Conservation (phyloP, 2,888 invertebrate genomes). For the Hoplodrina blanda region DNA sequence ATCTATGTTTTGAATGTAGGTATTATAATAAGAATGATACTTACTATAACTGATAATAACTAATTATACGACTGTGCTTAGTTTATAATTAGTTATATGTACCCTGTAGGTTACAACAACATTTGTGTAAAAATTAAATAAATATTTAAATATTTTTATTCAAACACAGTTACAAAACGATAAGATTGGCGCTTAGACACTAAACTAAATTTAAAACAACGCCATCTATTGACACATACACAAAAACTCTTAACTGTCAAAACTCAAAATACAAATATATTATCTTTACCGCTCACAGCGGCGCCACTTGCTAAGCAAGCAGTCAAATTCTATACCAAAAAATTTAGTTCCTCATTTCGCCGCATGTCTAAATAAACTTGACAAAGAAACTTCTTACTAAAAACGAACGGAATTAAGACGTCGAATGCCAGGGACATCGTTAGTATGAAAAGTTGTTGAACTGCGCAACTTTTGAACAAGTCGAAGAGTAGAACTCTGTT, state of each 20-base stretch:
- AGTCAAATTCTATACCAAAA: neutral
- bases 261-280: neutral
- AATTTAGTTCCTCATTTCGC: neutral
- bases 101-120: too few relatives aligned
- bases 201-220: neutral
- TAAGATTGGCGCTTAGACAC: too few relatives aligned
- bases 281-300: neutral
- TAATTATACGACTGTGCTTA: too few relatives aligned
- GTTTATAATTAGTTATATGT: too few relatives aligned
- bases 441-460: slow-evolving; percentile 44
- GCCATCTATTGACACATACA: slow-evolving; percentile 27
- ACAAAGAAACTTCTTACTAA: neutral
- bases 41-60: too few relatives aligned
- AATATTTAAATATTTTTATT: too few relatives aligned
- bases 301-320: neutral
- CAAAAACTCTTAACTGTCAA: neutral
- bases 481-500: slow-evolving; percentile 50
- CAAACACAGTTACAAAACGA: neutral
- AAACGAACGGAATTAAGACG: slow-evolving; percentile 39
- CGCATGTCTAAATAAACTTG: neutral
- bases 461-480: slow-evolving; percentile 50
- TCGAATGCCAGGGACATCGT: slow-evolving; percentile 43
- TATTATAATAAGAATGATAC: too few relatives aligned
- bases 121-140: too few relatives aligned
- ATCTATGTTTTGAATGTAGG: too few relatives aligned